phyloP scores from a whole-genome alignment of 2,888 invertebrate species.

The Acanthopleura granulata region DNA sequence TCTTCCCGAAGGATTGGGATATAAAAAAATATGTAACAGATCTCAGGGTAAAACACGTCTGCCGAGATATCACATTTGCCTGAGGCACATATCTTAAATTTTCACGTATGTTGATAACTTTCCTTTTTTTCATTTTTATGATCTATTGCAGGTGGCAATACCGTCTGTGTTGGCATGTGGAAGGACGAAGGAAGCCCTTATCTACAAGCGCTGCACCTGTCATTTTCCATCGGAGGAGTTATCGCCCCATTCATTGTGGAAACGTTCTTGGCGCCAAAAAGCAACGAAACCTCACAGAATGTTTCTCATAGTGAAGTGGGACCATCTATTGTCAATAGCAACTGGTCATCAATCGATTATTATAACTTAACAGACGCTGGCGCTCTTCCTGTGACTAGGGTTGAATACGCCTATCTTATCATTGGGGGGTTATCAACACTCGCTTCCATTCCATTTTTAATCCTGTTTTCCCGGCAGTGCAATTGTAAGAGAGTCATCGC shows the following conservation, averaged over 20 bases:
- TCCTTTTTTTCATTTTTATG: too few relatives aligned
- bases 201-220: constrained; percentile 9
- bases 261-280: constrained; percentile 9
- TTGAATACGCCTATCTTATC: constrained; percentile 10
- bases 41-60: too few relatives aligned
- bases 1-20: too few relatives aligned
- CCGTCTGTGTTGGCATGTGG: constrained; percentile 15
- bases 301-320: neutral
- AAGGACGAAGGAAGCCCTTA: constrained; percentile 11
- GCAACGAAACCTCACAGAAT: neutral
- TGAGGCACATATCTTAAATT: too few relatives aligned
- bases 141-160: constrained; percentile 5
- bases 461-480: neutral
- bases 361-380: neutral
- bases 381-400: neutral
- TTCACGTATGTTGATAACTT: too few relatives aligned
- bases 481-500: neutral
- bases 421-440: neutral
- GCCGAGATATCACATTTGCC: too few relatives aligned
- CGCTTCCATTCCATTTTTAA: neutral
- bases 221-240: constrained; percentile 12
- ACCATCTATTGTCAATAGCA: neutral
- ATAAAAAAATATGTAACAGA: too few relatives aligned
- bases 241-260: constrained; percentile 17
- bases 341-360: neutral